These are phyloP conservation scores for Amphiprion clarkii DNA, from an alignment of 2,797 vertebrate species.

Conservation along the genomic window DNA sequence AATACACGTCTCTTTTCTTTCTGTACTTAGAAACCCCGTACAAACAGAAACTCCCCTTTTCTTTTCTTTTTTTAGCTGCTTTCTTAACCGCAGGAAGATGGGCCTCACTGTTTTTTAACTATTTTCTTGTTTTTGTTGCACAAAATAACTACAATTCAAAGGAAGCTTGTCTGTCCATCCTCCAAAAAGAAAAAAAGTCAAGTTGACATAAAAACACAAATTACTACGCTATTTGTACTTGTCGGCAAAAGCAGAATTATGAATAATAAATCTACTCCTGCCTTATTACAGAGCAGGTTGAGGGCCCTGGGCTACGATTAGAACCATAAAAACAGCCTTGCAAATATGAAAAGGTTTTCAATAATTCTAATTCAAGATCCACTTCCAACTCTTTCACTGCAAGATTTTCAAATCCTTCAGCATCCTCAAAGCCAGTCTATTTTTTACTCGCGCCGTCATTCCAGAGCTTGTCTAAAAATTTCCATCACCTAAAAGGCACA, in stretches of 20 bases:
- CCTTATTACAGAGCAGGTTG: conserved; percentile 38
- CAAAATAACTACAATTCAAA: conserved; percentile 30
- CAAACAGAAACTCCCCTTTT: not conserved
- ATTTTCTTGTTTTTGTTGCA: conserved; percentile 28
- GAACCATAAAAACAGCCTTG: conserved; percentile 33
- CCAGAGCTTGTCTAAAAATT: conserved; percentile 33
- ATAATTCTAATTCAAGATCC: conserved; percentile 43
- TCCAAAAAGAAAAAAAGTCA: conserved; percentile 14
- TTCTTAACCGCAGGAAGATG: not conserved
- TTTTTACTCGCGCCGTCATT: conserved; percentile 30
- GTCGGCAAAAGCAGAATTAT: conserved; percentile 43
- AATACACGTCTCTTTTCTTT: conserved; percentile 22
- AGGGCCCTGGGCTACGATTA: conserved; percentile 27
- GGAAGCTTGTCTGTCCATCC: conserved; percentile 1
- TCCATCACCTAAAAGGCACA: conserved; percentile 28
- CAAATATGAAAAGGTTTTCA: conserved; percentile 49
- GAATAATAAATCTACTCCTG: conserved; percentile 40
- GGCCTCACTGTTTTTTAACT: not conserved
- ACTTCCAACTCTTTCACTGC: conserved; percentile 51
- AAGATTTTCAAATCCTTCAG: conserved; percentile 37
- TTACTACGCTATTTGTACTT: not conserved
- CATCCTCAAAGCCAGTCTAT: conserved; percentile 17
- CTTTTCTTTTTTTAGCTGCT: not conserved
- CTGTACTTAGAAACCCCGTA: not conserved
- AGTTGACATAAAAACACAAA: conserved; percentile 36